These are phyloP conservation scores for Lasioglossum vierecki DNA, from an alignment of 2,888 invertebrate genomes.

Conservation along the genomic window DNA sequence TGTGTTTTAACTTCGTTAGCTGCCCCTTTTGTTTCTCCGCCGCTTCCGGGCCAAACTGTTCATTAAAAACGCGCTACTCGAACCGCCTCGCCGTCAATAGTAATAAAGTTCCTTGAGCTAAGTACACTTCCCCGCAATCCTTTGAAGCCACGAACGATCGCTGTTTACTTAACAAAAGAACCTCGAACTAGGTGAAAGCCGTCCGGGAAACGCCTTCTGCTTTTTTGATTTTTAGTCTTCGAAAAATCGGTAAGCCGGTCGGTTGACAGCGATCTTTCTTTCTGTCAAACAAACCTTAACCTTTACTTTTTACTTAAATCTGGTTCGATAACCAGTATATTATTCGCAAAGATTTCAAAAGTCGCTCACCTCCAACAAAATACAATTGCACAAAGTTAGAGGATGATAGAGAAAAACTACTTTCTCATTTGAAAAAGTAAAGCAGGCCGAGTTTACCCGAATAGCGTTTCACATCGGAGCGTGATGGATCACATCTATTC, in stretches of 20 bases:
- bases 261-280: neutral
- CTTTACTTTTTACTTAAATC: neutral
- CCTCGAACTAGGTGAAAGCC: neutral
- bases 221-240: neutral
- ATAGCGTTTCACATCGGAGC: too few relatives aligned
- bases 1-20: neutral
- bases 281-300: neutral
- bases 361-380: too few relatives aligned
- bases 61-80: neutral
- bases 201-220: neutral
- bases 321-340: neutral
- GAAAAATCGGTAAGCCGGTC: neutral
- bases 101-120: neutral
- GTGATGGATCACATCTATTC: too few relatives aligned
- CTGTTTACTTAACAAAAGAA: conserved; percentile 7
- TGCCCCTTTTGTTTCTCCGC: neutral
- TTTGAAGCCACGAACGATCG: neutral
- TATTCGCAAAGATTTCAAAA: too few relatives aligned
- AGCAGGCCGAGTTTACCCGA: too few relatives aligned
- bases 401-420: too few relatives aligned
- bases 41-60: neutral
- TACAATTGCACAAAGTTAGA: too few relatives aligned
- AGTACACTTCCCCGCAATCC: conserved; percentile 9
- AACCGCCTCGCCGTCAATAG: neutral
- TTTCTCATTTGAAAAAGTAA: too few relatives aligned